Evolutionary conservation across 2,113 vertebrate genomes (phyloP), one percentile per base, ranked within the genome.

Genomic region (Pitta sordida): DNA sequence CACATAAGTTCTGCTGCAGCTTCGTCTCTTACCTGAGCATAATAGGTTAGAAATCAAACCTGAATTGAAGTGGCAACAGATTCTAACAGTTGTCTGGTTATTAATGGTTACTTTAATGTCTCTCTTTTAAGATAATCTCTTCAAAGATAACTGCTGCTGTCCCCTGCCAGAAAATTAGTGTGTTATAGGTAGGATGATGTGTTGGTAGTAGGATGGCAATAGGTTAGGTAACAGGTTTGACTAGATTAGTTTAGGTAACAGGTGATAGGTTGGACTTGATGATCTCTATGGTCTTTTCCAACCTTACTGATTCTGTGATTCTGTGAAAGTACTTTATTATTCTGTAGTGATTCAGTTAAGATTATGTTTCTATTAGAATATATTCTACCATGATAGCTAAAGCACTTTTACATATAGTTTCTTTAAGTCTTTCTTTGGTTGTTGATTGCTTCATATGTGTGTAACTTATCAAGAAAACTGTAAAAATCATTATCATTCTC

Each of bases 91-190:
- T 76, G 39, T 69, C 32, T 70, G 30, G 1, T 83, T 76, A 9
- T 67, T 84, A 67, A 43, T 82, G 46, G 16, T 65, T 88, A 21
- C 41, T 74, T 69, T 53, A 74, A 27, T 86, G 27, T 59, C 24
- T 71, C 27, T 71, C 30, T 15, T 11, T 81, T 71, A 60, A 36
- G 24, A 27, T 67, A 48, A 68, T 55, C 8, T 67, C 27, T 71
- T 86, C 30, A 68, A 94, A 82, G 30, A 18, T 63, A 84, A 70
- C 67, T 46, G n/a, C n/a, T n/a, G n/a, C n/a, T n/a, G n/a, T n/a
- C n/a, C n/a, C n/a, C n/a, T n/a, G n/a, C n/a, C n/a, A n/a, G n/a
- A n/a, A n/a, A n/a, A n/a, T n/a, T n/a, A n/a, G n/a, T n/a, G n/a
- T n/a, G n/a, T n/a, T n/a, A n/a, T n/a, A n/a, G n/a, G n/a, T n/a